phyloP scores from a whole-genome alignment of 2,888 invertebrate genomes.

The Netelia virgata region DNA sequence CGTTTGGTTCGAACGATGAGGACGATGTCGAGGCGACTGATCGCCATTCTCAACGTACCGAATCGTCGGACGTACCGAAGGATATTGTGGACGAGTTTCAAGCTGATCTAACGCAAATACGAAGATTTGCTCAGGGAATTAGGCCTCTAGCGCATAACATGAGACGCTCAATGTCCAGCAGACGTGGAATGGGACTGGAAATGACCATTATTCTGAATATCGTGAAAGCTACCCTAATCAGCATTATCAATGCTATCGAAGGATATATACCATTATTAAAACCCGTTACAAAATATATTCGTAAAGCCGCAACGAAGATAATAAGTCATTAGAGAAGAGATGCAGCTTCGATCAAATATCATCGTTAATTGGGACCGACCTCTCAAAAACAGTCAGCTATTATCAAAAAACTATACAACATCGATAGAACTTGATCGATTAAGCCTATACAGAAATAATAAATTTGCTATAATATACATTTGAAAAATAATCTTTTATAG shows the following conservation, averaged over 20 bases:
- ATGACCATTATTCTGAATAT: neutral
- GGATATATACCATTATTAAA: conserved; percentile 21
- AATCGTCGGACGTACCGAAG: neutral
- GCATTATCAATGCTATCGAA: conserved; percentile 28
- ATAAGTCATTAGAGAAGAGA: neutral
- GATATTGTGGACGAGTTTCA: conserved; percentile 39
- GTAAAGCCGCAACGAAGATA: neutral
- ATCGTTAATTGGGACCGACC: neutral
- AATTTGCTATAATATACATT: conserved; percentile 8
- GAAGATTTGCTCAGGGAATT: conserved; percentile 34
- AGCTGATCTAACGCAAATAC: conserved; percentile 20
- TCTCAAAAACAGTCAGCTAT: neutral
- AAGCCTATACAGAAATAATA: neutral
- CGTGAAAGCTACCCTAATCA: neutral
- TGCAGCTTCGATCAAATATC: neutral
- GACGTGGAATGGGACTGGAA: conserved; percentile 18
- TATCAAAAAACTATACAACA: conserved; percentile 1
- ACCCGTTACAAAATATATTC: conserved; percentile 26
- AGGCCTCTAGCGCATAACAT: conserved; percentile 36
- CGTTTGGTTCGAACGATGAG: neutral
- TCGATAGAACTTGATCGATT: neutral
- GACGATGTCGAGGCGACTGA: neutral
- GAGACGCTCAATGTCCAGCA: conserved; percentile 41
- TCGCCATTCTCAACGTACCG: neutral
- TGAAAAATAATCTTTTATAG: neutral